These are phyloP conservation scores for Anneissia japonica DNA, from an alignment of 35 echinoderm and acorn worm genomes.

Conservation along the genomic window DNA sequence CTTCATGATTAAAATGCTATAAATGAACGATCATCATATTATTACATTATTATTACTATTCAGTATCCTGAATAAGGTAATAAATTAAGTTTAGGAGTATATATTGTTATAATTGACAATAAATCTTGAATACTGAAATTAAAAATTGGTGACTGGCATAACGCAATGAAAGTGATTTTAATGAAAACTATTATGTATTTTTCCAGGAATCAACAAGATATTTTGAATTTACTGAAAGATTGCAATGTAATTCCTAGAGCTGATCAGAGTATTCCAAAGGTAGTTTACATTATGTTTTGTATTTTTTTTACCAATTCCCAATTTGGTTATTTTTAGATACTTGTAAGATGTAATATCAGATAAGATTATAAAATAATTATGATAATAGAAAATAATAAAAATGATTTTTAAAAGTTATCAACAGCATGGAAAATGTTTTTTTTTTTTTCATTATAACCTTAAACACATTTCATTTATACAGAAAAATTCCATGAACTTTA, in stretches of 20 bases:
- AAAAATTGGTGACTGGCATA: neutral
- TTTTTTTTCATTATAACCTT: no score
- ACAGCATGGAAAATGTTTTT: no score
- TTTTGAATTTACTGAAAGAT: conserved; percentile 80
- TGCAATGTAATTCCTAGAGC: conserved; percentile 40
- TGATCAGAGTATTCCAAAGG: conserved; percentile 30
- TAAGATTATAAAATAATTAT: no score
- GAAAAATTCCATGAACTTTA: no score
- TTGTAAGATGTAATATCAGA: no score
- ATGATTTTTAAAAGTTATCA: no score
- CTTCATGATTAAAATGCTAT: neutral
- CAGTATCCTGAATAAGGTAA: neutral
- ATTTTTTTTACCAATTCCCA: no score
- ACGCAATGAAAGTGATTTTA: neutral
- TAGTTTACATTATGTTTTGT: no score
- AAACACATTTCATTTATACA: no score
- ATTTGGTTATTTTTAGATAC: no score
- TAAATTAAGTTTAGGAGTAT: neutral
- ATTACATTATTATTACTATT: neutral
- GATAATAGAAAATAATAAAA: no score
- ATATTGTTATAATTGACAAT: neutral
- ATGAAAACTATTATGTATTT: neutral
- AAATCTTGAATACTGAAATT: neutral
- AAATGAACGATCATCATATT: neutral
- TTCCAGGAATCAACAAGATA: conserved; percentile 90